Conservation (phyloP, 2,797 vertebrate genomes). For the Intellagama lesueurii region DNA sequence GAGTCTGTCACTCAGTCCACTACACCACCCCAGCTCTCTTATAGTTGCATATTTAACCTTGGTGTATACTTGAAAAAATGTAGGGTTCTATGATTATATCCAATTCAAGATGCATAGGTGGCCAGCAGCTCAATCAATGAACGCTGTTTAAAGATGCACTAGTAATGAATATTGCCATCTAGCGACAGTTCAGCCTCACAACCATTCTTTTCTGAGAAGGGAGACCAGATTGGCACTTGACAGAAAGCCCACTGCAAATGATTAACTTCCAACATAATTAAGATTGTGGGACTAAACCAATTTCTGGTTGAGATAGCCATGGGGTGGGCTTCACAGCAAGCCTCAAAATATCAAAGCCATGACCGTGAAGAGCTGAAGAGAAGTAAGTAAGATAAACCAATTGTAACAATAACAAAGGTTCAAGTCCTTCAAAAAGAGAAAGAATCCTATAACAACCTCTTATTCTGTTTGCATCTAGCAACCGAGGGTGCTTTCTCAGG, state of each 20-base stretch:
- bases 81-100: background rate
- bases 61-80: background rate
- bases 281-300: background rate
- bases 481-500: background rate
- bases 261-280: background rate
- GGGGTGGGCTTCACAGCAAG: background rate
- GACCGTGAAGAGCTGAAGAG: background rate
- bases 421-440: background rate
- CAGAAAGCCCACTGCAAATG: too few relatives aligned
- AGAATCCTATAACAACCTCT: background rate
- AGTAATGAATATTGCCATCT: conserved; percentile 70
- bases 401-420: background rate
- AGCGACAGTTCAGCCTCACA: conserved; percentile 44
- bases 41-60: too few relatives aligned
- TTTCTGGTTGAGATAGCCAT: background rate
- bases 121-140: background rate
- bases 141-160: background rate
- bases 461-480: background rate
- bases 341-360: background rate
- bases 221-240: background rate
- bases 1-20: too few relatives aligned
- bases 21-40: too few relatives aligned
- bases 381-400: background rate
- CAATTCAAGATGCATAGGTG: background rate
- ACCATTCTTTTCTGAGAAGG: background rate